Evolutionary conservation across 2,797 vertebrate species (phyloP).

Genomic region (Pangasius krempfi): DNA sequence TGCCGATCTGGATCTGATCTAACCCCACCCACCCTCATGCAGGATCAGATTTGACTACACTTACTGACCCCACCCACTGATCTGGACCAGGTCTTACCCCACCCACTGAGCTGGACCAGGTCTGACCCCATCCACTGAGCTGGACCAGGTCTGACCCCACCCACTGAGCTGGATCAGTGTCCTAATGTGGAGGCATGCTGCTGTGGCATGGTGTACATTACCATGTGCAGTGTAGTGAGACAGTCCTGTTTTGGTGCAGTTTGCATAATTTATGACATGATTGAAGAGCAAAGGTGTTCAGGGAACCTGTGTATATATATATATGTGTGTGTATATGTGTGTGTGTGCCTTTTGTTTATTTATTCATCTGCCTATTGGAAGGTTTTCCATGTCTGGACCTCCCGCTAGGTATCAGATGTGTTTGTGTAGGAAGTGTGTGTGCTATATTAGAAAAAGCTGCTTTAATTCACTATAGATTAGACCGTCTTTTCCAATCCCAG

Average conservation of each 20-base stretch:
- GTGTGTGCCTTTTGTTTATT: not conserved
- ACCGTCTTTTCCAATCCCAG: not conserved
- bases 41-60: not conserved
- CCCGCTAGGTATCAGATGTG: not conserved
- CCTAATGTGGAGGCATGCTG: not conserved
- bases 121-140: not conserved
- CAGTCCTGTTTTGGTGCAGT: not conserved
- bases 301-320: not conserved
- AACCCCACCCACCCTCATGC: not conserved
- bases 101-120: not conserved
- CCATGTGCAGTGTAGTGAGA: not conserved
- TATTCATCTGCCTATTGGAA: constrained; percentile 12
- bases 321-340: constrained; percentile 4
- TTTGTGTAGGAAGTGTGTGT: not conserved
- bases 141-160: not conserved
- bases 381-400: constrained; percentile 18
- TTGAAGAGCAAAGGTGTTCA: not conserved
- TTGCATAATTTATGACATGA: constrained; percentile 24
- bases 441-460: not conserved
- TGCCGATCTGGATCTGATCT: not conserved
- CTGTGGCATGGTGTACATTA: not conserved
- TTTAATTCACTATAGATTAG: not conserved
- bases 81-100: not conserved
- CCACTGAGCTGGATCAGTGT: not conserved
- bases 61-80: not conserved